Evolutionary conservation across 2,888 invertebrate species (phyloP).

Genomic region (Apamea epomidion): DNA sequence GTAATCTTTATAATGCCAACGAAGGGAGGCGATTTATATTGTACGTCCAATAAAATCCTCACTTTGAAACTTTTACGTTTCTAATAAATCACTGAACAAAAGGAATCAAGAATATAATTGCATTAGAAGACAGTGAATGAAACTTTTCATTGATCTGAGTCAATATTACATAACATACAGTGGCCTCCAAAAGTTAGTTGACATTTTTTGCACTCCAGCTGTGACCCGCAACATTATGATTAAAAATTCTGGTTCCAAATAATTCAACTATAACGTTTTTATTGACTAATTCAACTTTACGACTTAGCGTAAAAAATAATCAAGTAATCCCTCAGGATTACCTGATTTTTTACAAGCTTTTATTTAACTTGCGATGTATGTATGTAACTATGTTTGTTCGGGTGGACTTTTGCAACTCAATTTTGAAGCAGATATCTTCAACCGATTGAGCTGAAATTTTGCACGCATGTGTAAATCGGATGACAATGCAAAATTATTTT

Average conservation of each 20-base stretch:
- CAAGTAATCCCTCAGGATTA: too few relatives aligned
- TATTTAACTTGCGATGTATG: too few relatives aligned
- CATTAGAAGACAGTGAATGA: neutral
- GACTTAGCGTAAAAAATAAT: neutral
- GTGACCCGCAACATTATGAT: neutral
- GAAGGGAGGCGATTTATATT: constrained; percentile 68
- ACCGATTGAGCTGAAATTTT: too few relatives aligned
- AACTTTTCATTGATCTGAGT: neutral
- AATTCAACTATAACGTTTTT: neutral
- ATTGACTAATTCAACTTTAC: neutral
- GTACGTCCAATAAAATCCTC: constrained; percentile 64
- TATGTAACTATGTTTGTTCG: too few relatives aligned
- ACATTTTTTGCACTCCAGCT: neutral
- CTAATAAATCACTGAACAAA: constrained; percentile 46
- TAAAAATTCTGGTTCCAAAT: too few relatives aligned
- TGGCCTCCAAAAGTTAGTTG: neutral
- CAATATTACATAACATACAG: neutral
- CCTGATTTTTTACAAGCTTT: too few relatives aligned
- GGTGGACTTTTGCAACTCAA: too few relatives aligned
- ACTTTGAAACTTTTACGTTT: constrained; percentile 60
- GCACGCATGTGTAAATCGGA: too few relatives aligned
- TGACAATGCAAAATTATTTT: too few relatives aligned
- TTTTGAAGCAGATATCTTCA: too few relatives aligned
- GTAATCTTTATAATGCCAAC: constrained; percentile 79
- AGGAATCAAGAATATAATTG: constrained; percentile 14